Evolutionary conservation across 2,888 invertebrate species (phyloP), one percentile per base, ranked within the genome.

Genomic region (Coenonympha glycerion): DNA sequence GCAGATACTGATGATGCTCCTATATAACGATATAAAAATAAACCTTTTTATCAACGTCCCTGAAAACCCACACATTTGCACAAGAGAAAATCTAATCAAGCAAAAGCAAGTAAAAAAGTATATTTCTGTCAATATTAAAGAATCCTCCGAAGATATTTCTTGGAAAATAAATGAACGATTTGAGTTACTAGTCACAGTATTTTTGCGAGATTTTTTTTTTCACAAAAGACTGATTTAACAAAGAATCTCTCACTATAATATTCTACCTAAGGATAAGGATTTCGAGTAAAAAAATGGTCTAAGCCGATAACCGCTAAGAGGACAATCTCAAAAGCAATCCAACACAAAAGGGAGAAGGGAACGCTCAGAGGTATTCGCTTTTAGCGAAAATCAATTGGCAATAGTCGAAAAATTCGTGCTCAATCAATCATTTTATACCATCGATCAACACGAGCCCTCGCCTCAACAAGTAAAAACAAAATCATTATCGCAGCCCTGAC

Each of bases 381-480:
- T 50, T 33, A 39, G 36, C 37, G 47, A 41, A 49, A 55, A 58
- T 52, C 54, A 49, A 54, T 56, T 48, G 54, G 50, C 45, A 44
- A 50, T 41, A 47, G 33, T 40, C 42, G 42, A 53, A 39, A n/a
- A 56, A 49, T 49, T 68, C 69, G 65, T 63, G 66, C 56, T 63
- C 68, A 70, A 86, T 86, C 84, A 81, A 87, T 86, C 85, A 85
- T 84, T 71, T 66, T 39, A 65, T 66, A 76, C 77, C 81, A 85
- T 84, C 82, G 76, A 85, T 86, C 85, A 85, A 77, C 65, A 79
- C 26, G 41, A 47, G 33, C 48, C 37, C 82, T 84, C 86, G 86
- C 87, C 86, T 84, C 86, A 87, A 87, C 86, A 87, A 85, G 86
- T 87, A 84, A 85, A 84, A 86, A 86, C 85, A 83, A 84, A 83